phyloP scores from a whole-genome alignment of 2,888 invertebrate genomes.

The Chirona hameri region DNA sequence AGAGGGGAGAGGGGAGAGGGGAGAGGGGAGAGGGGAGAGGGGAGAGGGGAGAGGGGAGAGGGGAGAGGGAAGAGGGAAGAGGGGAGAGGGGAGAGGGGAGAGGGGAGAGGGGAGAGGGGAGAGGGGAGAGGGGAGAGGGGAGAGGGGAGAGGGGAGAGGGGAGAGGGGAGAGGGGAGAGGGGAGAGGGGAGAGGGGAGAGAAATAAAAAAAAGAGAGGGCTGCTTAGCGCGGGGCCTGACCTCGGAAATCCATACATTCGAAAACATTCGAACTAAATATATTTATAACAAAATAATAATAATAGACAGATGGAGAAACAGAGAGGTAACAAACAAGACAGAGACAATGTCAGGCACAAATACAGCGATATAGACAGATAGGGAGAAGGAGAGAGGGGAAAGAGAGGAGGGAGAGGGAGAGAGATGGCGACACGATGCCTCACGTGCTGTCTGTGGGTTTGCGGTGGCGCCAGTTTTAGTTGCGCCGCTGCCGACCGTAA shows the following conservation, averaged over 20 bases:
- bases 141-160: neutral
- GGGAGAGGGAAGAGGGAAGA: neutral
- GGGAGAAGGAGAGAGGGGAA: neutral
- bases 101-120: neutral
- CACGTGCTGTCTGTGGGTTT: no score
- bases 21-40: neutral
- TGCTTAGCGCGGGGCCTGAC: no score
- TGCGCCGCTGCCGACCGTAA: no score
- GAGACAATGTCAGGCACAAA: no score
- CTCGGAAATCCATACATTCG: no score
- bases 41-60: neutral
- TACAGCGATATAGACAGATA: no score
- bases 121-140: neutral
- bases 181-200: neutral
- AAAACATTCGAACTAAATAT: no score
- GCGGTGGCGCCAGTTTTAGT: no score
- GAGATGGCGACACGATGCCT: no score
- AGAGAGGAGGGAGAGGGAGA: neutral
- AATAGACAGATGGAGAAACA: no score
- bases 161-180: neutral
- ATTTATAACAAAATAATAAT: no score
- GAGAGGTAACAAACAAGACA: no score
- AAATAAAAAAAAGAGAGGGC: neutral
- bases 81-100: neutral
- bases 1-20: neutral